Conservation (phyloP, 2,888 invertebrate species). For the Ormyrus nitidulus region DNA sequence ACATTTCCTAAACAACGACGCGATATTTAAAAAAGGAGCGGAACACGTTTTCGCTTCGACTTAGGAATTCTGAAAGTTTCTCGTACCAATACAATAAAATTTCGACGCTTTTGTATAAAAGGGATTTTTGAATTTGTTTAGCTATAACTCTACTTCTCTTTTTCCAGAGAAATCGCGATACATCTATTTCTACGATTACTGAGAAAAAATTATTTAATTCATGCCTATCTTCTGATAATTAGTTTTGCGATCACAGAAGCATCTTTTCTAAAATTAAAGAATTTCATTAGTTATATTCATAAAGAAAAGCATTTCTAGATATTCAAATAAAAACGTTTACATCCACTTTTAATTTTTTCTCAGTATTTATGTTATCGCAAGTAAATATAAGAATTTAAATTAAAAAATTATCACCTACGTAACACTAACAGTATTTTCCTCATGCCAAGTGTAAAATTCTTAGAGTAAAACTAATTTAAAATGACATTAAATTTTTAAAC, state of each 20-base stretch:
- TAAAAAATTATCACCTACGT: conserved; percentile 47
- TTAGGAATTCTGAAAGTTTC: conserved; percentile 53
- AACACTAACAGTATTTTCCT: conserved; percentile 50
- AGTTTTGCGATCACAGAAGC: conserved; percentile 11
- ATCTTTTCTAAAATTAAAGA: no score
- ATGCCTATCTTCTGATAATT: conserved; percentile 8
- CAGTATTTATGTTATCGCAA: conserved; percentile 30
- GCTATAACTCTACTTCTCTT: conserved; percentile 25
- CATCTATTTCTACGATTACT: conserved; percentile 30
- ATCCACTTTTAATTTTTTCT: conserved; percentile 34
- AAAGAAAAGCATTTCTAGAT: conserved; percentile 8
- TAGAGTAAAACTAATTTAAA: conserved; percentile 51
- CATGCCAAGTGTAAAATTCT: conserved; percentile 42
- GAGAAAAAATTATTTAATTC: conserved; percentile 48
- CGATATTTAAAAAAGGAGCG: conserved; percentile 48
- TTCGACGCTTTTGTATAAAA: conserved; percentile 19
- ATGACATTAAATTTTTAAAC: conserved; percentile 9
- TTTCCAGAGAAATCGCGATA: conserved; percentile 23
- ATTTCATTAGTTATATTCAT: not conserved
- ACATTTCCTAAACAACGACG: conserved; percentile 64
- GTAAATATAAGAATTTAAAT: conserved; percentile 47
- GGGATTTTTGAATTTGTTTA: conserved; percentile 36
- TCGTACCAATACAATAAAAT: conserved; percentile 39
- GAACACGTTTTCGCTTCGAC: conserved; percentile 43
- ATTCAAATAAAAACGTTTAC: conserved; percentile 5